phyloP scores from a whole-genome alignment of 2,888 invertebrate genomes.

The Megastigmus dorsalis region DNA sequence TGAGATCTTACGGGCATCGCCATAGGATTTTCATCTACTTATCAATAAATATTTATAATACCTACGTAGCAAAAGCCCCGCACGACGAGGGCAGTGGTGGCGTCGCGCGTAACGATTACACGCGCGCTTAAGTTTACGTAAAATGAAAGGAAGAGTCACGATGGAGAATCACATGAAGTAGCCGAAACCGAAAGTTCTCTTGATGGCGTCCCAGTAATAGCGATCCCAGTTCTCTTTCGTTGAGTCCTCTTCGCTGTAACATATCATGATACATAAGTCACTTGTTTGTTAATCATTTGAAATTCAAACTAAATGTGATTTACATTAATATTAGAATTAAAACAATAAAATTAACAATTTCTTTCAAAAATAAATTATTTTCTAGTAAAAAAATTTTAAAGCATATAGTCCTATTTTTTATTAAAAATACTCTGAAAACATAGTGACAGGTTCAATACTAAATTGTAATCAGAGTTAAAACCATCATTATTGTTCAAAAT shows the following conservation, averaged over 20 bases:
- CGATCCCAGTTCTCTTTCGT: constrained; percentile 93
- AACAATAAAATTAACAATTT: constrained; percentile 5
- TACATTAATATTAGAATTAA: no score
- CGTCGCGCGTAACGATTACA: constrained; percentile 11
- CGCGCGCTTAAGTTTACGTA: constrained; percentile 39
- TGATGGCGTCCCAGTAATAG: constrained; percentile 97
- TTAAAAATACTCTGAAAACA: neutral
- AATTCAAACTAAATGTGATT: no score
- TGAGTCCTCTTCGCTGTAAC: constrained; percentile 81
- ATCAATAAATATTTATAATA: constrained; percentile 66
- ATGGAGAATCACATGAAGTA: constrained; percentile 76
- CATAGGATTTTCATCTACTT: constrained; percentile 62
- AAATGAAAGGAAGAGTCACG: constrained; percentile 27
- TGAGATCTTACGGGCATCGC: constrained; percentile 3
- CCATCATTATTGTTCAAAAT: no score
- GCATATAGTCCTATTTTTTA: neutral
- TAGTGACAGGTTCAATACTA: no score
- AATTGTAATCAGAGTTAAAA: no score
- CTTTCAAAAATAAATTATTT: neutral
- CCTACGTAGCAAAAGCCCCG: constrained; percentile 47
- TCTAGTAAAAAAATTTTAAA: neutral
- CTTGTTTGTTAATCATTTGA: neutral
- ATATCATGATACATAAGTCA: constrained; percentile 4
- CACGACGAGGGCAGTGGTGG: constrained; percentile 32
- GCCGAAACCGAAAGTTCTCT: constrained; percentile 93